These are phyloP conservation scores for Venustoraphidia nigricollis DNA, from an alignment of 2,888 invertebrate species.

Conservation along the genomic window DNA sequence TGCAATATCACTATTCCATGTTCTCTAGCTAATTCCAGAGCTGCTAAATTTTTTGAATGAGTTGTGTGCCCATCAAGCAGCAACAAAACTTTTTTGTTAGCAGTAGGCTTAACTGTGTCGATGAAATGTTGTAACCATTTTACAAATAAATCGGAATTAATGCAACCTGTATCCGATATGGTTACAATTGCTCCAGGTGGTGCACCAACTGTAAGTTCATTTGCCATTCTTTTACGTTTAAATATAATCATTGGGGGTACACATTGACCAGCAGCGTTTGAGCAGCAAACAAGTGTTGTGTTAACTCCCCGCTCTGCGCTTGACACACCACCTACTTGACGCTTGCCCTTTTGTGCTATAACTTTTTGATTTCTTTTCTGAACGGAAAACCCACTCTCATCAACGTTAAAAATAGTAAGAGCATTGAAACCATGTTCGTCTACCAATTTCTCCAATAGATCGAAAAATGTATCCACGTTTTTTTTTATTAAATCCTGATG, in stretches of 20 bases:
- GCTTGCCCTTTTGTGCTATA: constrained; percentile 11
- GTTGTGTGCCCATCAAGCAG: constrained; percentile 17
- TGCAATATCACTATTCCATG: constrained; percentile 15
- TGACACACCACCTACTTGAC: constrained; percentile 11
- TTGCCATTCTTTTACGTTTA: constrained; percentile 10
- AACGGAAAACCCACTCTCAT: constrained; percentile 13
- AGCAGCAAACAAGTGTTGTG: constrained; percentile 13
- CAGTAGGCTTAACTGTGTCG: constrained; percentile 14
- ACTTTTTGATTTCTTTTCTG: constrained; percentile 12
- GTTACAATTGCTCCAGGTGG: constrained; percentile 8
- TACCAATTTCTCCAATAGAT: constrained; percentile 10
- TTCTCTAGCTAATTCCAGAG: constrained; percentile 11
- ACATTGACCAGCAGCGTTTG: constrained; percentile 12
- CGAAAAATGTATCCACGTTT: constrained; percentile 12
- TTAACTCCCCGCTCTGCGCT: constrained; percentile 14
- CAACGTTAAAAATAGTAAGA: constrained; percentile 12
- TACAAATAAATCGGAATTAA: constrained; percentile 14
- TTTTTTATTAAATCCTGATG: constrained; percentile 12
- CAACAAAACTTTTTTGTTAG: constrained; percentile 13
- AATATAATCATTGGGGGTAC: constrained; percentile 16
- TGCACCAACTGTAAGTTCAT: constrained; percentile 10
- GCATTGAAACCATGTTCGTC: constrained; percentile 11
- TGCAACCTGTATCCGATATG: constrained; percentile 13
- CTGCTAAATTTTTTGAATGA: constrained; percentile 15
- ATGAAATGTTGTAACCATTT: constrained; percentile 19